A percentile compares a stretch with the other conserved stretches of the same genome.
Evolutionary conservation across 2,113 vertebrate genomes (phyloP).

Genomic region (Gorsachius goisagi): DNA sequence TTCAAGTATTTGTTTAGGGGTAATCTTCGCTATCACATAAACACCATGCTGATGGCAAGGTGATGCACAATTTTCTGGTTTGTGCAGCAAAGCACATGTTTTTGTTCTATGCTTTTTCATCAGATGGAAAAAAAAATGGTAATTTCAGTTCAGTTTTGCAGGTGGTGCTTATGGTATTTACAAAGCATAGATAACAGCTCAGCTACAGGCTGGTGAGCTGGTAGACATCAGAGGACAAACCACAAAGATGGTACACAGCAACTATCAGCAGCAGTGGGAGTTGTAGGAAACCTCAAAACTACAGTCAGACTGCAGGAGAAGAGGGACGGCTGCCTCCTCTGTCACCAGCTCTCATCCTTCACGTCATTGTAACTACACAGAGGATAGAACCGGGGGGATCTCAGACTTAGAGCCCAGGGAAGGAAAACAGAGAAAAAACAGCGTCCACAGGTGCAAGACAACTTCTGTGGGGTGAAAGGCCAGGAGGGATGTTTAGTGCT

Average conservation of each 20-base stretch:
- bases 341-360: not conserved
- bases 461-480: not conserved
- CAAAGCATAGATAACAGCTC: not conserved
- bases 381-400: not conserved
- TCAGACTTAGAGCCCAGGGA: not conserved
- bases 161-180: not conserved
- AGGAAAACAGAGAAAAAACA: not conserved
- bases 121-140: not conserved
- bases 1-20: not conserved
- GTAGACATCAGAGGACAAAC: not conserved
- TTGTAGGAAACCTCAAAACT: not conserved
- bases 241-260: fast-evolving
- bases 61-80: not conserved
- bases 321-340: not conserved
- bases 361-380: not conserved
- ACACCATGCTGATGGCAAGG: not conserved
- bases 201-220: not conserved
- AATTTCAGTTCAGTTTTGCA: not conserved
- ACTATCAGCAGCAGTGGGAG: not conserved
- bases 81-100: not conserved
- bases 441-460: not conserved
- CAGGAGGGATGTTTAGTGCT: too few species aligned
- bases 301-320: not conserved
- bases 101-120: not conserved
- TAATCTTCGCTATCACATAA: not conserved